Evolutionary conservation across 2,888 invertebrate genomes (phyloP), one percentile per base, ranked within the genome.

Genomic region (Scrobipalpa atriplicella): DNA sequence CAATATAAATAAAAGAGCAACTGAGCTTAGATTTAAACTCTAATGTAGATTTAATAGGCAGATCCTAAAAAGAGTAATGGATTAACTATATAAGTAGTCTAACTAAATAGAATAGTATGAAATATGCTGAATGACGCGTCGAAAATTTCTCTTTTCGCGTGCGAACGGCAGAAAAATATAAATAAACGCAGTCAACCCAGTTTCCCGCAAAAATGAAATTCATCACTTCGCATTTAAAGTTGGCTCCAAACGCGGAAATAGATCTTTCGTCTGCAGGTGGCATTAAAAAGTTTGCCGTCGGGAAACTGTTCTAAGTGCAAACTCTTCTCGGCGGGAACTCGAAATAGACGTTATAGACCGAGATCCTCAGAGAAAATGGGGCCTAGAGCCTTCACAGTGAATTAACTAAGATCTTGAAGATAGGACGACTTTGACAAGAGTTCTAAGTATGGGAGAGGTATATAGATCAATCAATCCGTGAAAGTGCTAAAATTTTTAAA

Each of bases 231-330:
- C 58, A 38, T 58, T 58, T 38, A 36, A 58, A 58, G 36, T 58
- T 29, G 38, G 36, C 58, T 38, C 13, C 58, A 58, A 38, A 38
- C 29, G 61, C 62, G 62, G 62, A 62, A 62, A 63, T 63, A 63
- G 52, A 63, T 63, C 63, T 29, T 63, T 63, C 63, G 52, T 38
- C 36, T 47, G 43, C 62, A 62, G 62, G 62, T 63, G 29, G 38
- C 51, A 63, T 63, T 63, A 63, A 63, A 38, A 63, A 63, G 51
- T 63, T 63, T 52, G 18, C 18, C 63, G 36, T 21, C 16, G 63
- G 63, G 9, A 63, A 63, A 63, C 19, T 51, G 63, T 18, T 52
- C 38, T 38, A 29, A 63, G 63, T 38, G 52, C 36, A 38, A 63
- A 63, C 63, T 63, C 13, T 16, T 29, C 38, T 38, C 11, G 58